Evolutionary conservation across 2,797 vertebrate genomes (phyloP).

Genomic region (Corythornis leucogaster): DNA sequence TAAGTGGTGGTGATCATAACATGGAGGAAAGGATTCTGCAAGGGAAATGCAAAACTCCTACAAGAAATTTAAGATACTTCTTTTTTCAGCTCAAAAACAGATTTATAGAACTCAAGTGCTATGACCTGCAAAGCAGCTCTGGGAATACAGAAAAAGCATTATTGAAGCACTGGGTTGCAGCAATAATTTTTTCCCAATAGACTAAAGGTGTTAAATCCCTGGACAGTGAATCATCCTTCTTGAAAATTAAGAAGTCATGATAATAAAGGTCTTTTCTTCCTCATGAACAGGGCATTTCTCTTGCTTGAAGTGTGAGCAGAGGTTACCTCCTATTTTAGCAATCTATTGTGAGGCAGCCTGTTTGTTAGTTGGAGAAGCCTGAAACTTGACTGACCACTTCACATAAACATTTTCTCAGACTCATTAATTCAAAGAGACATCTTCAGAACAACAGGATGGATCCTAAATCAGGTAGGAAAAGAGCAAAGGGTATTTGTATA

Average conservation of each 20-base stretch:
- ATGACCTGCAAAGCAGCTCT: background rate
- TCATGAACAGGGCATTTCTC: background rate
- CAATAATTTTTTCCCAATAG: background rate
- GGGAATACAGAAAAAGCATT: background rate
- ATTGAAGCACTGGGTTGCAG: background rate
- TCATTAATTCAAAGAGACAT: background rate
- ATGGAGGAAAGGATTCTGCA: background rate
- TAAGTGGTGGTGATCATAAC: accelerated
- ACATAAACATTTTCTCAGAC: background rate
- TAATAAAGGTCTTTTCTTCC: background rate
- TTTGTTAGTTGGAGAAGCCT: background rate
- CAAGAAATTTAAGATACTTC: background rate
- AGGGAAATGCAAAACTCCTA: background rate
- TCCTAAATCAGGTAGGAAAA: background rate
- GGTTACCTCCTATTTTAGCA: background rate
- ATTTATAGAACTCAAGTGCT: background rate
- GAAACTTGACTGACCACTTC: background rate
- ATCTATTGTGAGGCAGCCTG: background rate
- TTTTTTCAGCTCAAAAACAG: background rate
- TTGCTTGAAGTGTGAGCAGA: background rate
- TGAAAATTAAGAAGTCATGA: background rate
- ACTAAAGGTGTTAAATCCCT: background rate
- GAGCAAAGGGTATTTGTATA: background rate
- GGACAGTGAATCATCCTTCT: background rate
- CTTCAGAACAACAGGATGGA: background rate